These are phyloP conservation scores for Leucophenga varia DNA, from an alignment of 1,140 invertebrate genomes.

Conservation along the genomic window DNA sequence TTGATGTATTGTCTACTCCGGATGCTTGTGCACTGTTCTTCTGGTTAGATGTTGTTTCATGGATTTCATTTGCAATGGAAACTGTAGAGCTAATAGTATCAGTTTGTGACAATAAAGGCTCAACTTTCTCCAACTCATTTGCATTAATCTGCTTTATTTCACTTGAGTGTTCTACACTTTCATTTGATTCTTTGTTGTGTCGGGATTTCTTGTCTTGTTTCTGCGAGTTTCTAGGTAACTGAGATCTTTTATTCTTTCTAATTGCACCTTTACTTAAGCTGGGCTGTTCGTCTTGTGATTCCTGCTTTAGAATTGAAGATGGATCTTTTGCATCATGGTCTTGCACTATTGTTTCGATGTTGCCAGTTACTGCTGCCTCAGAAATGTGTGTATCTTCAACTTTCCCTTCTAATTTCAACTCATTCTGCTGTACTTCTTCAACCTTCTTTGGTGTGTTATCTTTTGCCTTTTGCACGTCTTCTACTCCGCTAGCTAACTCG, in stretches of 20 bases:
- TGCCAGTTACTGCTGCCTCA: not conserved
- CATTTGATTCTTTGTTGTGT: too few species aligned
- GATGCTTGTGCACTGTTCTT: too few species aligned
- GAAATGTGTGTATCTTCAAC: not conserved
- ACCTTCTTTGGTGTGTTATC: not conserved
- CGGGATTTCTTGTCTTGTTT: too few species aligned
- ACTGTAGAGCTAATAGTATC: too few species aligned
- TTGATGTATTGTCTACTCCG: too few species aligned
- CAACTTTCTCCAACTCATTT: too few species aligned
- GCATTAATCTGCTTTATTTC: too few species aligned
- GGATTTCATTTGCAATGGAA: too few species aligned
- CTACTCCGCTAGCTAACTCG: too few species aligned
- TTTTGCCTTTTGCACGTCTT: not conserved
- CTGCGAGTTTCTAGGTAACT: conserved; percentile 20
- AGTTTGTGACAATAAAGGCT: too few species aligned
- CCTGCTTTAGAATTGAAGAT: not conserved
- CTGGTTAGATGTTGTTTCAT: too few species aligned
- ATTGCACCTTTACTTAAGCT: conserved; percentile 25
- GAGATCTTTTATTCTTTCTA: conserved; percentile 23
- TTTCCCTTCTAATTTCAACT: not conserved
- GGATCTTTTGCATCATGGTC: not conserved
- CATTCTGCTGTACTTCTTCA: not conserved
- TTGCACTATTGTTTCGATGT: not conserved
- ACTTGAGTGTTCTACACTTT: too few species aligned
- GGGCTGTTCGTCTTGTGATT: conserved; percentile 20